Evolutionary conservation across 2,797 vertebrate genomes (phyloP).

Genomic region (Pseudochirops corinnae): DNA sequence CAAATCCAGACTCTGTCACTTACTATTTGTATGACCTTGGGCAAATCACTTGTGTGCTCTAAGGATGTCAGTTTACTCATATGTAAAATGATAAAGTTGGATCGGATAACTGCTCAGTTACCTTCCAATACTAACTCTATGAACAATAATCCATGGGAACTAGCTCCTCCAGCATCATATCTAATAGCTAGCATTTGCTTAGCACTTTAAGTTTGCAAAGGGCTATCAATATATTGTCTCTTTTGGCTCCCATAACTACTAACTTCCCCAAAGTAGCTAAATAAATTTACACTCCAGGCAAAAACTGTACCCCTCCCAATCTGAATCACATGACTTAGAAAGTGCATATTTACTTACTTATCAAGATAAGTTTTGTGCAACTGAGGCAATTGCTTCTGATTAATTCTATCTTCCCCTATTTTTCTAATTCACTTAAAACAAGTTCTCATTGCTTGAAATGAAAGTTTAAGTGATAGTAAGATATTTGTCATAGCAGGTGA

Average conservation of each 20-base stretch:
- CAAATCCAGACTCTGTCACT: not conserved
- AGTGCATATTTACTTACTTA: not conserved
- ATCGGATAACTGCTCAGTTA: not conserved
- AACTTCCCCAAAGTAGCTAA: not conserved
- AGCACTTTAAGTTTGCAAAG: not conserved
- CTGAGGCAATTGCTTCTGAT: not conserved
- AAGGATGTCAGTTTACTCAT: not conserved
- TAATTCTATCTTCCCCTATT: not conserved
- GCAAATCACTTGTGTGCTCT: not conserved
- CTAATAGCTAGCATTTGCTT: not conserved
- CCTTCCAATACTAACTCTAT: not conserved
- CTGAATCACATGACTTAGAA: not conserved
- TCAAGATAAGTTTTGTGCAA: not conserved
- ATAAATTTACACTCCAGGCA: not conserved
- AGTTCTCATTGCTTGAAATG: slow-evolving; percentile 7
- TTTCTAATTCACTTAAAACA: not conserved
- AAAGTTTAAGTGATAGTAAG: not conserved
- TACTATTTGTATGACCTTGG: not conserved
- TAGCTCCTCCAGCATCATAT: not conserved
- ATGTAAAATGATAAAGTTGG: not conserved
- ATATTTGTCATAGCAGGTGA: not conserved
- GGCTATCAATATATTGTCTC: not conserved
- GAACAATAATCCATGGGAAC: not conserved
- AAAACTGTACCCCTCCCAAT: not conserved
- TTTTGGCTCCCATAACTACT: not conserved